These are phyloP conservation scores for Rhamphomyia laevipes DNA, from an alignment of 2,888 invertebrate species.

Conservation along the genomic window DNA sequence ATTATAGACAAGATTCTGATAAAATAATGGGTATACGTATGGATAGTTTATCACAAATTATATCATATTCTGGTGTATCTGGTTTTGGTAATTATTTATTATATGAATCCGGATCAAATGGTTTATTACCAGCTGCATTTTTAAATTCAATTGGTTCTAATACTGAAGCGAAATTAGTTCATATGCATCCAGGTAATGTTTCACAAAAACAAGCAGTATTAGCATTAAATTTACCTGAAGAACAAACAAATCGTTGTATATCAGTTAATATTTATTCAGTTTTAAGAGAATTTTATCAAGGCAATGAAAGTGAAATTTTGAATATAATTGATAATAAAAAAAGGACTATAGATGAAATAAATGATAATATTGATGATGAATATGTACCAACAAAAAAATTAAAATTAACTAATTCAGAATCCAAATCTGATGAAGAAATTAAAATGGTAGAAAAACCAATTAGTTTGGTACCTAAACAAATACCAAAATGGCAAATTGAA, in stretches of 20 bases:
- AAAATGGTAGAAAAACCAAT: not conserved
- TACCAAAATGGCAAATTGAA: constrained; percentile 53
- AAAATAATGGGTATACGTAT: constrained; percentile 67
- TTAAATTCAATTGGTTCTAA: constrained; percentile 61
- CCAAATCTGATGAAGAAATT: constrained; percentile 19
- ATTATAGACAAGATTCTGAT: constrained; percentile 63
- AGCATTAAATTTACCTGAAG: constrained; percentile 65
- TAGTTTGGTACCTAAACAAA: not conserved
- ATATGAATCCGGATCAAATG: constrained; percentile 82
- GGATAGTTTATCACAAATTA: constrained; percentile 81
- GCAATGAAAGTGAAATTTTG: constrained; percentile 10
- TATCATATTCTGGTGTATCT: constrained; percentile 70
- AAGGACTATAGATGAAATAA: not conserved
- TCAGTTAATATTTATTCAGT: constrained; percentile 68
- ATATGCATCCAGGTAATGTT: constrained; percentile 71
- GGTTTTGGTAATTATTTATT: constrained; percentile 65
- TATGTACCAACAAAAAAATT: constrained; percentile 19
- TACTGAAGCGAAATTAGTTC: constrained; percentile 53
- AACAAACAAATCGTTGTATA: constrained; percentile 56
- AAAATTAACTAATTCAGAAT: constrained; percentile 15
- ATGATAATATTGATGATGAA: constrained; percentile 12
- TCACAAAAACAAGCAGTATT: constrained; percentile 66
- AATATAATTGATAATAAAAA: constrained; percentile 2
- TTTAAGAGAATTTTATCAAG: constrained; percentile 56
- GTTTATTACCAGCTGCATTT: constrained; percentile 71